phyloP scores from a whole-genome alignment of 2,113 vertebrate genomes.

The Silurus glanis region DNA sequence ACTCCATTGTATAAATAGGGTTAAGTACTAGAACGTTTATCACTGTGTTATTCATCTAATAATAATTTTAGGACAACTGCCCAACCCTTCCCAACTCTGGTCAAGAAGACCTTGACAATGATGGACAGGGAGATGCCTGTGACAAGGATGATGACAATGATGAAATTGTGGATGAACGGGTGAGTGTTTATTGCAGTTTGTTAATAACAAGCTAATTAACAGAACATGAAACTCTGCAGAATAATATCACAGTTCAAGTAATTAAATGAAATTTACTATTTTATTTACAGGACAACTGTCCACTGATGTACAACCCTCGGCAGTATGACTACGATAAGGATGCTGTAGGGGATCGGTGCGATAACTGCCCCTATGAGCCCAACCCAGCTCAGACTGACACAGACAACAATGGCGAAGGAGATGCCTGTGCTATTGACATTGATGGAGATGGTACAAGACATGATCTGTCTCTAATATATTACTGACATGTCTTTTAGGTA shows the following conservation, averaged over 20 bases:
- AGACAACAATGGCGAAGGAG: constrained; percentile 88
- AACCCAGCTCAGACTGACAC: constrained; percentile 93
- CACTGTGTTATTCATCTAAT: constrained; percentile 3
- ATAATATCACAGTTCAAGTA: background rate
- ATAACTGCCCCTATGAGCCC: constrained; percentile 92
- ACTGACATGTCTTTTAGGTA: background rate
- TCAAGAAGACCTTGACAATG: constrained; percentile 92
- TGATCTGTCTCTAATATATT: background rate
- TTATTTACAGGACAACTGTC: constrained; percentile 88
- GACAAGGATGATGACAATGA: constrained; percentile 96
- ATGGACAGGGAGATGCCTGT: constrained; percentile 89
- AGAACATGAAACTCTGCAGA: background rate
- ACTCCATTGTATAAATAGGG: too few relatives aligned
- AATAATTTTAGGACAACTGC: constrained; percentile 85
- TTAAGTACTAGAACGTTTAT: background rate
- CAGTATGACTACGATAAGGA: constrained; percentile 94
- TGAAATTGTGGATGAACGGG: constrained; percentile 86
- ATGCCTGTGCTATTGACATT: constrained; percentile 92
- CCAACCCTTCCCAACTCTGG: constrained; percentile 92
- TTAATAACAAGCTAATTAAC: background rate
- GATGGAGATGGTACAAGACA: constrained; percentile 86
- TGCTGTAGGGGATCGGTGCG: constrained; percentile 91
- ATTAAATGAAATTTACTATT: background rate
- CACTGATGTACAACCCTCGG: constrained; percentile 88
- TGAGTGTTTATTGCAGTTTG: constrained; percentile 61